Conservation (phyloP, 2,888 invertebrate genomes). For the Apamea sordens region DNA sequence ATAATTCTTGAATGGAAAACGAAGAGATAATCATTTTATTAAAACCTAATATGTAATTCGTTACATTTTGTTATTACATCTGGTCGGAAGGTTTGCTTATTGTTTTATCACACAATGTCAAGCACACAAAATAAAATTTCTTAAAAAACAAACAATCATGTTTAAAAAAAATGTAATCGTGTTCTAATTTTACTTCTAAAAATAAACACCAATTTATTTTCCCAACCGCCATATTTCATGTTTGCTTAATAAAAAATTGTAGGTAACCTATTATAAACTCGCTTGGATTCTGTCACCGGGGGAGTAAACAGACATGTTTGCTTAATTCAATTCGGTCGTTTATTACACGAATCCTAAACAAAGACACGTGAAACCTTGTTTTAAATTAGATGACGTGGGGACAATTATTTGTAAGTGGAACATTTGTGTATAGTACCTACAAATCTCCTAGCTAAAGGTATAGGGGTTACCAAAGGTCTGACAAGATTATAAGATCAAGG, state of each 20-base stretch:
- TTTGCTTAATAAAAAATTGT: conserved; percentile 45
- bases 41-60: too few relatives aligned
- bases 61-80: not conserved
- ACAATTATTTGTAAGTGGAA: conserved; percentile 30
- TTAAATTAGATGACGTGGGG: conserved; percentile 48
- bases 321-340: conserved; percentile 56
- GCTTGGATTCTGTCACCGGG: conserved; percentile 50
- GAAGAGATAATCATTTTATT: not conserved
- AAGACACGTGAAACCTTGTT: conserved; percentile 56
- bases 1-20: not conserved
- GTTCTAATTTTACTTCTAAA: conserved; percentile 28
- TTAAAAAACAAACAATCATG: conserved; percentile 4
- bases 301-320: conserved; percentile 43
- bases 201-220: conserved; percentile 44
- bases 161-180: not conserved
- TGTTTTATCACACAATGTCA: not conserved
- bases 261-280: conserved; percentile 38
- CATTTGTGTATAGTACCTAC: conserved; percentile 7
- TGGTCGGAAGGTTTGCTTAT: not conserved
- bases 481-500: conserved; percentile 24
- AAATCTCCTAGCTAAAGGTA: conserved; percentile 33
- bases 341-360: conserved; percentile 67
- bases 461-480: conserved; percentile 6
- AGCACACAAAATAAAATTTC: not conserved
- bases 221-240: conserved; percentile 23